Conservation (phyloP, 1,140 invertebrate species). For the Lerema accius region DNA sequence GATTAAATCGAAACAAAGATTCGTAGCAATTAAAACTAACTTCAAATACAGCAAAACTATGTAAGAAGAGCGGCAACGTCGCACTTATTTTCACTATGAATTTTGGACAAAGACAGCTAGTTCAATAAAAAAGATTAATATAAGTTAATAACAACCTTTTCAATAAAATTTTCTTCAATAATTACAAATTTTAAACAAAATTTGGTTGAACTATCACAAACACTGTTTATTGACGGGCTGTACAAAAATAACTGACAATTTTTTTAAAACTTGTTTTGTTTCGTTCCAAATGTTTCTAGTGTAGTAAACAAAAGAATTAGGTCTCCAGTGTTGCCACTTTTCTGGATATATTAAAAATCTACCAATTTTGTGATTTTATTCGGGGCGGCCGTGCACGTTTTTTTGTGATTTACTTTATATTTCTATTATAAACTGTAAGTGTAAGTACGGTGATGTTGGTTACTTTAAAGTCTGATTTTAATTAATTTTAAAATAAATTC, state of each 20-base stretch:
- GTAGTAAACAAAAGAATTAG: constrained; percentile 66
- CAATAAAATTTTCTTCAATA: constrained; percentile 3
- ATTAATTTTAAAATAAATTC: no score
- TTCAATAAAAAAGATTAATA: constrained; percentile 23
- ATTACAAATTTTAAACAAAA: neutral
- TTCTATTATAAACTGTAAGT: no score
- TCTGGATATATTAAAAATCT: constrained; percentile 26
- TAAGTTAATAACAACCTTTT: constrained; percentile 20
- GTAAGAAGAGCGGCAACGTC: constrained; percentile 71
- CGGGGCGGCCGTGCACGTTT: no score
- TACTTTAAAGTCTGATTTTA: no score
- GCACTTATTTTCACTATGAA: constrained; percentile 48
- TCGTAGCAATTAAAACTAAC: constrained; percentile 10
- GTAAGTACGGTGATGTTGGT: no score
- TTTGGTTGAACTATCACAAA: constrained; percentile 8
- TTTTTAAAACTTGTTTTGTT: constrained; percentile 58
- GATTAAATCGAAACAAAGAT: constrained; percentile 7
- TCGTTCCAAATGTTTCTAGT: constrained; percentile 39
- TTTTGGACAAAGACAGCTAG: constrained; percentile 52
- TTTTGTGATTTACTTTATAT: no score
- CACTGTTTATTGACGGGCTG: constrained; percentile 30
- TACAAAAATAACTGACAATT: constrained; percentile 41
- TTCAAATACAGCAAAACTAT: constrained; percentile 42
- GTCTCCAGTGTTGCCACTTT: constrained; percentile 39
- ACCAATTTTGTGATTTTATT: no score